These are phyloP conservation scores for Epicampocera succincta DNA, from an alignment of 2,888 invertebrate species.

Conservation along the genomic window DNA sequence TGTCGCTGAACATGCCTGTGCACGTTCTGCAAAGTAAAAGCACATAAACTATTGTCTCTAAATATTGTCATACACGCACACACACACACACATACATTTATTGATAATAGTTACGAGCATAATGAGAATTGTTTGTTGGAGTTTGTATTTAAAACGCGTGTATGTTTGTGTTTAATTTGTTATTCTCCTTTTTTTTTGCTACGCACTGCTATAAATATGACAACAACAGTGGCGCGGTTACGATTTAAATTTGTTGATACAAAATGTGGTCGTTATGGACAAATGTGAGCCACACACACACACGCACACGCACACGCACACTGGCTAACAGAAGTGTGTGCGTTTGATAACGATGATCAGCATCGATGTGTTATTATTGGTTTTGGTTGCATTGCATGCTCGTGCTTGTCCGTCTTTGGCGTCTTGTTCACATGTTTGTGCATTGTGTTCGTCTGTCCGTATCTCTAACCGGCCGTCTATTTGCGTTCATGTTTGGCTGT, in stretches of 20 bases:
- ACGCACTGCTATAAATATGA: slow-evolving; percentile 59
- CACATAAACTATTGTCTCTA: slow-evolving; percentile 44
- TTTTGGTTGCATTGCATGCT: slow-evolving; percentile 48
- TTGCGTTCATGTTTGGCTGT: slow-evolving; percentile 52
- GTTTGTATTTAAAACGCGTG: slow-evolving; percentile 9
- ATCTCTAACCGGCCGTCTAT: slow-evolving; percentile 14
- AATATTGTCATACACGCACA: slow-evolving; percentile 30
- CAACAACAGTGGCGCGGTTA: slow-evolving; percentile 62
- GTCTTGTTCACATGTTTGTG: slow-evolving; percentile 36
- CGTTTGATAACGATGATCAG: slow-evolving; percentile 17
- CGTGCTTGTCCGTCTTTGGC: slow-evolving; percentile 34
- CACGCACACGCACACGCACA: background rate
- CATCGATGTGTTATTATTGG: slow-evolving; percentile 44
- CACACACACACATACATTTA: background rate
- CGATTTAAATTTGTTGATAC: slow-evolving; percentile 66
- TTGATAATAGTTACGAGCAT: slow-evolving; percentile 29
- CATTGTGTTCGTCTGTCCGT: slow-evolving; percentile 18
- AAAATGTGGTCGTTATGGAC: slow-evolving; percentile 55
- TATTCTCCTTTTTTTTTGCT: slow-evolving; percentile 3
- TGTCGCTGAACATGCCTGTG: slow-evolving; percentile 2
- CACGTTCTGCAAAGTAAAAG: slow-evolving; percentile 39
- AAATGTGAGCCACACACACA: slow-evolving; percentile 9
- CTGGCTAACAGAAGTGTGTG: background rate
- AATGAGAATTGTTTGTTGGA: slow-evolving; percentile 33
- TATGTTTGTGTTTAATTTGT: slow-evolving; percentile 18